Evolutionary conservation across 2,797 vertebrate species (phyloP).

Genomic region (Intellagama lesueurii): DNA sequence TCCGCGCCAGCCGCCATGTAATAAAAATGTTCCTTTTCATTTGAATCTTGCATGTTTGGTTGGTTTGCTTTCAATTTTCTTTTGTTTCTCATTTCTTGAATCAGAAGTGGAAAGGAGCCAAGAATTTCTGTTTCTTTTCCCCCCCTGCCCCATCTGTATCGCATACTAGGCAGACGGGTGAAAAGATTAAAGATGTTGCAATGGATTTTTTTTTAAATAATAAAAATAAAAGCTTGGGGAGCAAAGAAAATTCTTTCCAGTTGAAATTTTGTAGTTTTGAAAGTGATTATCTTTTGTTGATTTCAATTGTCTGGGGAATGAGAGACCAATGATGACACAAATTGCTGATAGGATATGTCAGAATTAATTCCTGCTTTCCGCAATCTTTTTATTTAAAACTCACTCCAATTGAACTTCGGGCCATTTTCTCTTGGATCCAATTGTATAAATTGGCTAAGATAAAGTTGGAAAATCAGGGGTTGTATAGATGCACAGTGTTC

Average conservation of each 20-base stretch:
- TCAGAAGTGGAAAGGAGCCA: constrained; percentile 67
- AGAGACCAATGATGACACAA: constrained; percentile 73
- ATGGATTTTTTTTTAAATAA: constrained; percentile 43
- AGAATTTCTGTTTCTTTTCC: constrained; percentile 54
- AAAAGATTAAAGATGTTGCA: constrained; percentile 72
- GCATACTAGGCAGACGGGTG: constrained; percentile 66
- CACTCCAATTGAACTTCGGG: constrained; percentile 64
- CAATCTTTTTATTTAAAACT: constrained; percentile 54
- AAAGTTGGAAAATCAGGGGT: constrained; percentile 57
- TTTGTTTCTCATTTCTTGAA: constrained; percentile 70
- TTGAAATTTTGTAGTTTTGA: constrained; percentile 65
- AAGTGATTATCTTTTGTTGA: constrained; percentile 68
- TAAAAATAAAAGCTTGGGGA: constrained; percentile 22
- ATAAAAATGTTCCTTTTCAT: constrained; percentile 46
- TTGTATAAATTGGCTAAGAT: constrained; percentile 60
- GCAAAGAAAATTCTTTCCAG: constrained; percentile 74
- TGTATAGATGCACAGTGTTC: constrained; percentile 41
- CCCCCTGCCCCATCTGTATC: constrained; percentile 62
- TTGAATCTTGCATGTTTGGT: constrained; percentile 50
- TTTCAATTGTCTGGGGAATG: constrained; percentile 71
- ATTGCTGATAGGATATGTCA: constrained; percentile 76
- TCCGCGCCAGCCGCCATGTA: background rate
- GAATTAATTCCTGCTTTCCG: constrained; percentile 74
- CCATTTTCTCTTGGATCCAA: constrained; percentile 68
- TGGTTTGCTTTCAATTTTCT: constrained; percentile 61